Evolutionary conservation across 2,888 invertebrate genomes (phyloP).

Genomic region (Unio delphinus): DNA sequence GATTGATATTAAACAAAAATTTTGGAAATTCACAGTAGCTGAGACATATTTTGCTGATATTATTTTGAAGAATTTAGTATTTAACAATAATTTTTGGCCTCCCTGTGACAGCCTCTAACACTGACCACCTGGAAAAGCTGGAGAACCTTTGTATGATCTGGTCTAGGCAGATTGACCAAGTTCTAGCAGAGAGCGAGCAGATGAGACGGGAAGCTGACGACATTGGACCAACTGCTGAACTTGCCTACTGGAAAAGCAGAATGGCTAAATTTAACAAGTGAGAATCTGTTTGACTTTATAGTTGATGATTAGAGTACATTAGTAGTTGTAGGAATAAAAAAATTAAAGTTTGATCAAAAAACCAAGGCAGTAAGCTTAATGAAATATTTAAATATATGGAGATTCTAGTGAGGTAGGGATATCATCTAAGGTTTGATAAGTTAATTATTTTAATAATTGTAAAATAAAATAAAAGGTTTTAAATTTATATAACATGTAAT

Average conservation of each 20-base stretch:
- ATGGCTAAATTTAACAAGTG: constrained; percentile 88
- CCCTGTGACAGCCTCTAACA: constrained; percentile 62
- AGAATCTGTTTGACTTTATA: constrained; percentile 13
- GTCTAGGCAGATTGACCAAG: constrained; percentile 72
- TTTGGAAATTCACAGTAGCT: too few relatives aligned
- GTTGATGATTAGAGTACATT: background rate
- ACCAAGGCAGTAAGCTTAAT: too few relatives aligned
- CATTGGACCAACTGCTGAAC: constrained; percentile 77
- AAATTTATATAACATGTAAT: background rate
- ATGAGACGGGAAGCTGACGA: constrained; percentile 72
- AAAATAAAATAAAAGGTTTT: too few relatives aligned
- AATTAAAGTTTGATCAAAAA: background rate
- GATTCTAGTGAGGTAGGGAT: too few relatives aligned
- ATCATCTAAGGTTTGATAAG: too few relatives aligned
- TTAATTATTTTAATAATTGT: too few relatives aligned
- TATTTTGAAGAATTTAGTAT: background rate
- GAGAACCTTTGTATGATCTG: constrained; percentile 69
- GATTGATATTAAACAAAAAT: too few relatives aligned
- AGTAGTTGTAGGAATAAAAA: background rate
- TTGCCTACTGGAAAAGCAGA: constrained; percentile 90
- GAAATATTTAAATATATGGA: too few relatives aligned
- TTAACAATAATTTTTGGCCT: background rate
- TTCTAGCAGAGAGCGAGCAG: constrained; percentile 71
- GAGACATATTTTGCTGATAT: too few relatives aligned
- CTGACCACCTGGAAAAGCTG: constrained; percentile 69